phyloP scores from a whole-genome alignment of 2,113 vertebrate genomes.

The Phrynosoma platyrhinos region DNA sequence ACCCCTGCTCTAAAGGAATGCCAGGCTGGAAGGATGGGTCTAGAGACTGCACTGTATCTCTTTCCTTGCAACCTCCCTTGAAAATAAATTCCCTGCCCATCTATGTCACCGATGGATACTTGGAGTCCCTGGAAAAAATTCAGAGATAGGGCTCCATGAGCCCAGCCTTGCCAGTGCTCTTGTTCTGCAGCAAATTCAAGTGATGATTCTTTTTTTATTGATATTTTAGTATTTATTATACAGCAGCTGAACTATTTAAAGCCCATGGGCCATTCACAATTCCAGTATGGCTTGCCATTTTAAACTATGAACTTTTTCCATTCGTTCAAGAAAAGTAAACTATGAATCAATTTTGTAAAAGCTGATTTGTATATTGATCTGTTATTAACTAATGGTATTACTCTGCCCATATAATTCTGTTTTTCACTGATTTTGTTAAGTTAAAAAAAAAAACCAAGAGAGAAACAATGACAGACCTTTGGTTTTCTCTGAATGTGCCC shows the following conservation, averaged over 20 bases:
- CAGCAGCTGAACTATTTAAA: background rate
- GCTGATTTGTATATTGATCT: slow-evolving; percentile 30
- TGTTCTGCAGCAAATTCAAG: background rate
- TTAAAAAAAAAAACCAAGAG: background rate
- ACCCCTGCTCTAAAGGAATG: no score
- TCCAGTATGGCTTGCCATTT: background rate
- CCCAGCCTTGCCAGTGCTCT: no score
- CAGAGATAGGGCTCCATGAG: no score
- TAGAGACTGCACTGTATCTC: no score
- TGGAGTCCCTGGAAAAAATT: no score
- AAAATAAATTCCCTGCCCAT: no score
- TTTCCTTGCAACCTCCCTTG: no score
- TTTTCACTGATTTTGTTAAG: background rate
- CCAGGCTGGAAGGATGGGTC: no score
- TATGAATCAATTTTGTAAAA: background rate
- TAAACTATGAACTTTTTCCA: background rate
- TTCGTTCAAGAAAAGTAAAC: background rate
- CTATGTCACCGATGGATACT: no score
- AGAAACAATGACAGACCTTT: background rate
- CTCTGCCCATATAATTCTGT: background rate
- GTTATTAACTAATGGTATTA: slow-evolving; percentile 33
- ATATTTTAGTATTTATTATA: background rate
- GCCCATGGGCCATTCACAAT: background rate
- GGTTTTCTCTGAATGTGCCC: background rate
- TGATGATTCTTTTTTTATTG: no score